A percentile compares a stretch with the other conserved stretches of the same genome.
Evolutionary conservation across 1,140 invertebrate species (phyloP).

Genomic region (Nylanderia fulva): DNA sequence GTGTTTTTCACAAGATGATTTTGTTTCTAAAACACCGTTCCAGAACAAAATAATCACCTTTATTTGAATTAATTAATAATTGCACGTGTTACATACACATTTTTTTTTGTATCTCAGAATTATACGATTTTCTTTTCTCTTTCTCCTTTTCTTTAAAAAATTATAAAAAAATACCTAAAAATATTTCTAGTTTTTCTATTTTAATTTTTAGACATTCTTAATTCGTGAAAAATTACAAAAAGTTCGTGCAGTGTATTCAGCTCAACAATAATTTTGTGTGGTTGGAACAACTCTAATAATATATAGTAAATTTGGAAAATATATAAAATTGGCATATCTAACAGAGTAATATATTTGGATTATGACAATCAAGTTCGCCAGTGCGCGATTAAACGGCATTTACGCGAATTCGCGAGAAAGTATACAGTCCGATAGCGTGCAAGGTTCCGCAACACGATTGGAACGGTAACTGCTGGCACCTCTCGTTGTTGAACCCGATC

Average conservation of each 20-base stretch:
- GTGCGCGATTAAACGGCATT: neutral
- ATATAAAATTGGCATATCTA: neutral
- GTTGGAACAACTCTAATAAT: neutral
- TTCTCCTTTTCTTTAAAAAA: too few relatives aligned
- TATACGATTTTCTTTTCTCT: too few relatives aligned
- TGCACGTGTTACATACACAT: too few relatives aligned
- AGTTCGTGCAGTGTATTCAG: too few relatives aligned
- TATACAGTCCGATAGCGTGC: neutral
- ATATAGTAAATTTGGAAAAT: neutral
- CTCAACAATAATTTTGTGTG: too few relatives aligned
- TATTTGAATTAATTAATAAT: conserved; percentile 28
- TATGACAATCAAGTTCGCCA: neutral
- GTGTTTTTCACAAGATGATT: neutral
- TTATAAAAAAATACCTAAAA: neutral
- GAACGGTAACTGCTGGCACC: conserved; percentile 59
- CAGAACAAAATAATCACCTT: too few relatives aligned
- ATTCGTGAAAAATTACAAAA: neutral
- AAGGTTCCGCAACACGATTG: conserved; percentile 8
- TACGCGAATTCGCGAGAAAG: neutral
- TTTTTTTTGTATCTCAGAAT: neutral
- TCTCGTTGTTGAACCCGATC: conserved; percentile 38
- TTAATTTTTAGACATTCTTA: too few relatives aligned
- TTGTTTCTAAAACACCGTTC: neutral
- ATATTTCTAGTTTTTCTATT: neutral
- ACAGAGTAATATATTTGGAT: neutral